phyloP scores from a whole-genome alignment of 30 jellyfish, hydroid and myxozoan genomes.

The Aurelia aurita complex sp. Pacific region DNA sequence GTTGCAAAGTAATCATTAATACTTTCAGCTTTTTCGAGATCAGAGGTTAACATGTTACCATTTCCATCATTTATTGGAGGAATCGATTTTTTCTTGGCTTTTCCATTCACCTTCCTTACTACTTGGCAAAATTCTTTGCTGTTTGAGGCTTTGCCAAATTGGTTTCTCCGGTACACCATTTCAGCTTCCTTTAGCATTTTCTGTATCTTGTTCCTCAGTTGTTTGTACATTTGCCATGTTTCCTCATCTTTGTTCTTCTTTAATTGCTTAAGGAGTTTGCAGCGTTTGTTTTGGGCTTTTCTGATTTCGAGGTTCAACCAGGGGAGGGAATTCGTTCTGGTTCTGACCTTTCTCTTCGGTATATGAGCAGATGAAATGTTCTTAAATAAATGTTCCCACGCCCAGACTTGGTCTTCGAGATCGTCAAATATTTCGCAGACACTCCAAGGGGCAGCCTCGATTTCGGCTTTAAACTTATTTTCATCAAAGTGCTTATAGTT shows the following conservation, averaged over 20 bases:
- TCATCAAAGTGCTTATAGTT: background rate
- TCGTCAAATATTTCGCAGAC: slow-evolving; percentile 34
- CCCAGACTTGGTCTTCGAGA: slow-evolving; percentile 32
- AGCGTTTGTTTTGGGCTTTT: background rate
- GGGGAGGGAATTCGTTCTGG: background rate
- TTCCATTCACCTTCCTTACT: slow-evolving; percentile 11
- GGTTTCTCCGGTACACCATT: slow-evolving; percentile 11
- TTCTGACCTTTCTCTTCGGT: background rate
- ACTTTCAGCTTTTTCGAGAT: slow-evolving; percentile 18
- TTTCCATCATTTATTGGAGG: slow-evolving; percentile 25
- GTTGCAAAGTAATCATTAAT: slow-evolving; percentile 14
- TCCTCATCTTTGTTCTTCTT: slow-evolving; percentile 14
- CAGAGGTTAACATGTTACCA: slow-evolving; percentile 25
- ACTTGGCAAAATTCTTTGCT: too few species aligned
- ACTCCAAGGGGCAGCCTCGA: background rate
- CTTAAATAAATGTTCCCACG: too few species aligned
- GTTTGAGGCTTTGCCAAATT: too few species aligned
- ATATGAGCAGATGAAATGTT: background rate
- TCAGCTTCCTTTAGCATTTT: slow-evolving; percentile 26
- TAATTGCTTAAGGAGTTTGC: background rate
- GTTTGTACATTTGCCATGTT: slow-evolving; percentile 6
- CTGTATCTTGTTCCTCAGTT: slow-evolving; percentile 17
- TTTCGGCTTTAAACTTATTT: background rate
- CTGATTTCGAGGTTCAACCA: background rate
- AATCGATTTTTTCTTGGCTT: background rate